Base-by-base conservation (phyloP, 1,140 invertebrate species). In the Drosophila biarmipes region DNA sequence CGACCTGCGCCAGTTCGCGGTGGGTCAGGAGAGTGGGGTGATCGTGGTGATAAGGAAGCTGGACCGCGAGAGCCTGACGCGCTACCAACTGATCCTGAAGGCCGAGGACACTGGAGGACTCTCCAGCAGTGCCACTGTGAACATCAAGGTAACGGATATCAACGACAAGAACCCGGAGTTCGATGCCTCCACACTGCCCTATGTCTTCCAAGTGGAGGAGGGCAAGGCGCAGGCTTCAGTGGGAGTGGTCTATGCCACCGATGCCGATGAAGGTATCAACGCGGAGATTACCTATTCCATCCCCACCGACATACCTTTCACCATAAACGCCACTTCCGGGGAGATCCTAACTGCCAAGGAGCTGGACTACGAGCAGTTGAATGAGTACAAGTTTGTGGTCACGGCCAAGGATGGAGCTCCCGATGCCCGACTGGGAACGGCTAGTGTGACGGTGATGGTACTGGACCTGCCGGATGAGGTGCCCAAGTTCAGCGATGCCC, bases 161-260 rank as follows among this genome's bases (percentile, higher is more conserved):
- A 98, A 98, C 81, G 97, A 98, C 78, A 97, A 97, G 71, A 97
- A 96, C 92, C 96, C 96, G 0, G 95, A 96, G 74, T 98, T 98
- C 87, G 94, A 96, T 6, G 94, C 95, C 27, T 93, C 93, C 11
- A 92, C 92, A 4, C 76, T 95, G 40, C 96, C 96, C 0, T 98
- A 98, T 79, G 93, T 94, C 19, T 98, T 98, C 91, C 92, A 94
- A 10, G 96, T 98, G 0, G 95, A 96, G 85, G 97, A 98, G 94
- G 97, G 97, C 53, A 93, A 94, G 42, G 92, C 93, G 0, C 93
- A 95, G 49, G 94, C 94, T 45, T 92, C 94, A 14, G 95, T 97
- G 1, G 97, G 97, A 15, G 94, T 94, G 59, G 96, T 98, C 0
- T 95, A 96, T 78, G 97, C 97, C 14, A 95, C 95, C 4, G 97